Conservation (phyloP, 2,888 invertebrate genomes). For the Dynastes maya region DNA sequence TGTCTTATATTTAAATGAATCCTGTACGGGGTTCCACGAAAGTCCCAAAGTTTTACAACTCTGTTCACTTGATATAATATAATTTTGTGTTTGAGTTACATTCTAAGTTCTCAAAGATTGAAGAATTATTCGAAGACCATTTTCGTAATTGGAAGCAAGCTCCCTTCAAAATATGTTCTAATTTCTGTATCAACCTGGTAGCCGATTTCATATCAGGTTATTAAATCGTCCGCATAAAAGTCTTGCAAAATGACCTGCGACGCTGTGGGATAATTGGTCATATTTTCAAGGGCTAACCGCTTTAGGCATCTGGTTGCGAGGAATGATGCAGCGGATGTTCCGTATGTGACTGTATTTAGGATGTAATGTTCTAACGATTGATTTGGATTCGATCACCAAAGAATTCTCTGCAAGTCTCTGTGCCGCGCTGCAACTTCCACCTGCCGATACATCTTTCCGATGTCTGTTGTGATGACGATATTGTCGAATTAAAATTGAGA, state of each 20-base stretch:
- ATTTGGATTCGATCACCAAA: constrained; percentile 61
- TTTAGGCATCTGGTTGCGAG: constrained; percentile 58
- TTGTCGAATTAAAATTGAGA: constrained; percentile 55
- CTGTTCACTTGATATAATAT: background rate
- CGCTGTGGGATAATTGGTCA: constrained; percentile 15
- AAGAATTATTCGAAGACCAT: constrained; percentile 56
- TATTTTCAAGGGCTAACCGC: constrained; percentile 55
- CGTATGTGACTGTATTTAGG: constrained; percentile 56
- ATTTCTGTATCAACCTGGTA: constrained; percentile 41
- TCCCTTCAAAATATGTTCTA: constrained; percentile 51
- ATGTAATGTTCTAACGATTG: constrained; percentile 51
- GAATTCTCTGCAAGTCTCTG: constrained; percentile 62
- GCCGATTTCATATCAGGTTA: constrained; percentile 54
- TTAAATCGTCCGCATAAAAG: constrained; percentile 61
- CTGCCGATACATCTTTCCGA: constrained; percentile 66
- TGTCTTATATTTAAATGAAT: constrained; percentile 5
- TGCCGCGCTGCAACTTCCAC: constrained; percentile 59
- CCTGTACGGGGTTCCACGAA: constrained; percentile 38
- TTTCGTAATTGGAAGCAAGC: constrained; percentile 55
- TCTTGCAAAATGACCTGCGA: constrained; percentile 48
- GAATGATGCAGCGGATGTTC: constrained; percentile 61
- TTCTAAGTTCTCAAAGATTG: constrained; percentile 9
- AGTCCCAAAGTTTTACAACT: constrained; percentile 47
- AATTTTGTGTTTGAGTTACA: background rate
- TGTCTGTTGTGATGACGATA: constrained; percentile 61